Evolutionary conservation across 2,888 invertebrate species (phyloP), one percentile per base, ranked within the genome.

Genomic region (Theretra japonica): DNA sequence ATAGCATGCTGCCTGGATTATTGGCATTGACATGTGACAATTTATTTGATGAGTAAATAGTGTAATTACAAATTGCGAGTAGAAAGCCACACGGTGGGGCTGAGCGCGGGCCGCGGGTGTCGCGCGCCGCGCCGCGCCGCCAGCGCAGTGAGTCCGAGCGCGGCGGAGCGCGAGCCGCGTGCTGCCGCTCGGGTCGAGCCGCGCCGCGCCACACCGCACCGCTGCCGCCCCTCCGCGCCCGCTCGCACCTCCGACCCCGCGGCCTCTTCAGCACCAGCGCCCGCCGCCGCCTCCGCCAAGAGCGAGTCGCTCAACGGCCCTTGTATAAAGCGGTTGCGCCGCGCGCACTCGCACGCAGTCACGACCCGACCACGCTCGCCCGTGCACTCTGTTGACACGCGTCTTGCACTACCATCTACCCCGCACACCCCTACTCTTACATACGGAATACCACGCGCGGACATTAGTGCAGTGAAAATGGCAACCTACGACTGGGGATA

Each of bases 401-500:
- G 85, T 80, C 76, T 80, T 73, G 79, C 83, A 79, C 77, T 77
- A 80, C 79, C 76, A 78, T 80, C 78, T 80, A 79, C 77, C 79
- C 77, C 75, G 73, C 79, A 74, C 72, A 72, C 74, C 72, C 71
- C 75, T 73, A 68, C 72, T 60, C 72, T 68, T 76, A 74, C 77
- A 75, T 75, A 77, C 77, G 80, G 77, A 80, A 76, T 77, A 72
- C 76, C 76, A 70, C 72, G 78, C 78, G 41, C 65, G 79, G 79
- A 77, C 75, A 80, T 76, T 78, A 81, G 86, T 82, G 75, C 80
- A 77, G 86, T 83, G 83, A 82, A 78, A 81, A 95, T 94, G 93
- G 93, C 91, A 80, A 91, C 92, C 80, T 79, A 85, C 79, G 95
- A 95, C 73, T 96, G 96, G 96, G 96, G 95, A 89, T 96, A 96